Evolutionary conservation across 1,140 invertebrate genomes (phyloP), one percentile per base, ranked within the genome.

Genomic region (Trypoxylus dichotomus): DNA sequence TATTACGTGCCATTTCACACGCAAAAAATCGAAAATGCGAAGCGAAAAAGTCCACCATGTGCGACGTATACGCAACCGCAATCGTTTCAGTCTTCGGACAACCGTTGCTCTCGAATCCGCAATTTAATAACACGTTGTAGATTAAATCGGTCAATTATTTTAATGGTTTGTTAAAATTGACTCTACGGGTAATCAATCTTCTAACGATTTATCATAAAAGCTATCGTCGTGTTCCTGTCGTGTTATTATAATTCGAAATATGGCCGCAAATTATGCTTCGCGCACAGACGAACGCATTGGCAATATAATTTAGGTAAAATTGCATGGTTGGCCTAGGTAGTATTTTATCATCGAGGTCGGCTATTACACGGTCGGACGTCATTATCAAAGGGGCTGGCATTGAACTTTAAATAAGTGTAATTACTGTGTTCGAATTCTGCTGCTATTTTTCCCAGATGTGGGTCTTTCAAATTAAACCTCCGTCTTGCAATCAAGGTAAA

Each of bases 221-320:
- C 24, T 29, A 68, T 29, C 60, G 60, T 68, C 60, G 27, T 68
- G 60, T 68, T 29, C 60, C 60, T 68, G 60, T 68, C 60, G 60
- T 68, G 60, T 68, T 68, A 68, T 68, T 68, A 68, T 68, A 68
- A 68, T 68, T 68, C 60, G 60, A 68, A 68, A 68, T 68, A 68
- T 68, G 21, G 60, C 60, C 60, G 60, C 60, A 68, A 68, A 68
- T 68, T 68, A 68, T 68, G 60, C 60, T 68, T 24, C 24, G 60
- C 27, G 27, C 25, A 24, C 60, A 25, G 24, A 21, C 47, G 47
- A 68, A 68, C 24, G 60, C 60, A 68, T 68, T 68, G 60, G 60
- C 60, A 29, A 68, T 68, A 68, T 68, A 68, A 68, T 68, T 68
- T 29, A 68, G 60, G 60, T 68, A 68, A 68, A 68, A 68, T 68